Evolutionary conservation across 2,888 invertebrate species (phyloP).

Genomic region (Brachylomia viminalis): DNA sequence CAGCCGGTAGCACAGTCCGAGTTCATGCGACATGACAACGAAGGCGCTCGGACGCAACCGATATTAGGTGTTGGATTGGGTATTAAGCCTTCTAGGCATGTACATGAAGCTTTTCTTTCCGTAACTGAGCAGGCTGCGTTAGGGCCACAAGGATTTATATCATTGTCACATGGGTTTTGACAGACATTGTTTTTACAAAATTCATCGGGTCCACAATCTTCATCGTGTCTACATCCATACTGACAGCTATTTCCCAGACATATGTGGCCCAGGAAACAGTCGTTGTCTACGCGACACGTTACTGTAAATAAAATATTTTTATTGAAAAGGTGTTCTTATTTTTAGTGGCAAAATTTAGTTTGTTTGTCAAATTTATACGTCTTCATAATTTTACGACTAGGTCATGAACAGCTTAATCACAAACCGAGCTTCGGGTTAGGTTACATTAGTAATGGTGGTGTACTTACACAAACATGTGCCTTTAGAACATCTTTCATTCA

Average conservation of each 20-base stretch:
- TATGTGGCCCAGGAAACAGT: conserved; percentile 97
- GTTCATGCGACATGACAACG: conserved; percentile 93
- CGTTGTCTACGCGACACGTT: conserved; percentile 97
- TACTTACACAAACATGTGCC: conserved; percentile 95
- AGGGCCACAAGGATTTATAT: conserved; percentile 95
- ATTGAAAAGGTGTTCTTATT: background rate
- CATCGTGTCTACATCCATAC: conserved; percentile 96
- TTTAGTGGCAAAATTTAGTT: background rate
- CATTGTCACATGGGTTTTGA: conserved; percentile 92
- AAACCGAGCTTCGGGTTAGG: background rate
- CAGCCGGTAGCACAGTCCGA: conserved; percentile 93
- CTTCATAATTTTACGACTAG: background rate
- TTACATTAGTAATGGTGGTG: background rate
- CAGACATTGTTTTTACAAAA: conserved; percentile 95
- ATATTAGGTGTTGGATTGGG: conserved; percentile 97
- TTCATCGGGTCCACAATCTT: conserved; percentile 96
- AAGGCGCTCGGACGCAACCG: conserved; percentile 95
- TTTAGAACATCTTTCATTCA: conserved; percentile 96
- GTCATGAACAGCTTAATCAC: background rate
- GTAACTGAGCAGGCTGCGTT: conserved; percentile 95
- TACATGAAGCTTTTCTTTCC: conserved; percentile 95
- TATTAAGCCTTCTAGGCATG: conserved; percentile 94
- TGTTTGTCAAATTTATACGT: background rate
- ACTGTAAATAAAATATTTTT: conserved; percentile 85
- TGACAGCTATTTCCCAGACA: conserved; percentile 96